phyloP scores from a whole-genome alignment of 23 tunicate species.

The Diplosoma virens region DNA sequence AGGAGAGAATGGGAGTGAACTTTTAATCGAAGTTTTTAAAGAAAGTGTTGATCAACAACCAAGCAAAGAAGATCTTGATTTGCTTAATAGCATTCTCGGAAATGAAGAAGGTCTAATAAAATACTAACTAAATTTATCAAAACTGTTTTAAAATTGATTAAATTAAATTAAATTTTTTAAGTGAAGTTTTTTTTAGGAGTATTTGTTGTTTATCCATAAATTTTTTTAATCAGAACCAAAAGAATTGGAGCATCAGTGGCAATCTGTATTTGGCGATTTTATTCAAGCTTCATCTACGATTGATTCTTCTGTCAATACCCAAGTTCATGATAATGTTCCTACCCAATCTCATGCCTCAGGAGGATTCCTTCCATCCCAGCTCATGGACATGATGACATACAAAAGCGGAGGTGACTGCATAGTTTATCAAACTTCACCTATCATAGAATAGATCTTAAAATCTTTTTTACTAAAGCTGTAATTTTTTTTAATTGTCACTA shows the following conservation, averaged over 20 bases:
- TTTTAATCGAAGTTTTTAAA: too few relatives aligned
- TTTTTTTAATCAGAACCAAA: too few relatives aligned
- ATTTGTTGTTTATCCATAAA: too few relatives aligned
- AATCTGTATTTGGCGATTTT: conserved; percentile 90
- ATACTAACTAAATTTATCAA: too few relatives aligned
- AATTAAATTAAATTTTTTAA: too few relatives aligned
- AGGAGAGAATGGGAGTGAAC: too few relatives aligned
- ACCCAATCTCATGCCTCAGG: not conserved
- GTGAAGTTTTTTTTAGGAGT: too few relatives aligned
- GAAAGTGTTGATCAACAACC: conserved; percentile 35
- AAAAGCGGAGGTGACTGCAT: not conserved
- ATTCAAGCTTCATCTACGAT: conserved; percentile 30
- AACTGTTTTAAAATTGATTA: too few relatives aligned
- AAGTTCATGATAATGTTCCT: not conserved
- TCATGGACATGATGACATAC: conserved; percentile 62
- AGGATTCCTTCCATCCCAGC: conserved; percentile 85
- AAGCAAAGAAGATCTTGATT: conserved; percentile 64
- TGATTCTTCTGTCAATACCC: not conserved
- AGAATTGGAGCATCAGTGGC: conserved; percentile 80
- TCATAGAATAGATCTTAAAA: too few relatives aligned
- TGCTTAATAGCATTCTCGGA: conserved; percentile 75
- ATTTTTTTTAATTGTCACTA: too few relatives aligned
- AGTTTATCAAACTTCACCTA: too few relatives aligned
- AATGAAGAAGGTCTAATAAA: conserved; percentile 44
- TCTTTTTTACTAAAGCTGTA: too few relatives aligned